These are phyloP conservation scores for Corydoras maculifer DNA, from an alignment of 2,113 vertebrate species.

Conservation along the genomic window DNA sequence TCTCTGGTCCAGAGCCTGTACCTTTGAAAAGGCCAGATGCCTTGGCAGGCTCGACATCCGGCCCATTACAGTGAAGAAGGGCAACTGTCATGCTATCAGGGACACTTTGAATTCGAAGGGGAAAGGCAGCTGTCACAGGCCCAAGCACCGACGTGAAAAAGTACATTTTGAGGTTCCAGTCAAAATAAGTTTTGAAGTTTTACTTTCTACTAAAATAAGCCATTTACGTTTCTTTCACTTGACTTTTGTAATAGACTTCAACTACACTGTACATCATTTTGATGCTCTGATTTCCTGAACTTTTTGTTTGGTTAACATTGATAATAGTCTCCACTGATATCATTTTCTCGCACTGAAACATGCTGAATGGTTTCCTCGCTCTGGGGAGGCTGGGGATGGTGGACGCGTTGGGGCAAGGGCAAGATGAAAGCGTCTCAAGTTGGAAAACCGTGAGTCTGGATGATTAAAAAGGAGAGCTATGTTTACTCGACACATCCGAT, in stretches of 20 bases:
- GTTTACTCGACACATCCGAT: slow-evolving; percentile 74
- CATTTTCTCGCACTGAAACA: slow-evolving; percentile 47
- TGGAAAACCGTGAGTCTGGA: slow-evolving; percentile 65
- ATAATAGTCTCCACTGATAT: slow-evolving; percentile 20
- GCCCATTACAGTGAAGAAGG: slow-evolving; percentile 22
- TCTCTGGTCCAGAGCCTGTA: slow-evolving; percentile 55
- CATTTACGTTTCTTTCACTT: slow-evolving; percentile 65
- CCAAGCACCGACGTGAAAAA: slow-evolving; percentile 31
- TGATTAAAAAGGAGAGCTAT: slow-evolving; percentile 67
- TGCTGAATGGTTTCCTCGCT: neutral
- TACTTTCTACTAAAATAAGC: slow-evolving; percentile 30
- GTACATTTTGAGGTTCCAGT: slow-evolving; percentile 30
- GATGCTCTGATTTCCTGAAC: neutral
- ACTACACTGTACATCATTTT: slow-evolving; percentile 41
- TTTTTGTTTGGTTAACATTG: slow-evolving; percentile 4
- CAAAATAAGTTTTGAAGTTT: slow-evolving; percentile 47
- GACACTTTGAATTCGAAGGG: slow-evolving; percentile 52
- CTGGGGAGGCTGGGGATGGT: slow-evolving; percentile 50
- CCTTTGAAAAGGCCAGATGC: slow-evolving; percentile 50
- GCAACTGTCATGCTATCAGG: slow-evolving; percentile 46
- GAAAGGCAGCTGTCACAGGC: slow-evolving; percentile 40
- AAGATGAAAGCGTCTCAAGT: slow-evolving; percentile 66
- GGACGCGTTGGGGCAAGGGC: slow-evolving; percentile 45
- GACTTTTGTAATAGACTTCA: slow-evolving; percentile 64
- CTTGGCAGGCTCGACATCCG: slow-evolving; percentile 45